These are phyloP conservation scores for Eumacrocentrus americanus DNA, from an alignment of 2,888 invertebrate genomes.

Conservation along the genomic window DNA sequence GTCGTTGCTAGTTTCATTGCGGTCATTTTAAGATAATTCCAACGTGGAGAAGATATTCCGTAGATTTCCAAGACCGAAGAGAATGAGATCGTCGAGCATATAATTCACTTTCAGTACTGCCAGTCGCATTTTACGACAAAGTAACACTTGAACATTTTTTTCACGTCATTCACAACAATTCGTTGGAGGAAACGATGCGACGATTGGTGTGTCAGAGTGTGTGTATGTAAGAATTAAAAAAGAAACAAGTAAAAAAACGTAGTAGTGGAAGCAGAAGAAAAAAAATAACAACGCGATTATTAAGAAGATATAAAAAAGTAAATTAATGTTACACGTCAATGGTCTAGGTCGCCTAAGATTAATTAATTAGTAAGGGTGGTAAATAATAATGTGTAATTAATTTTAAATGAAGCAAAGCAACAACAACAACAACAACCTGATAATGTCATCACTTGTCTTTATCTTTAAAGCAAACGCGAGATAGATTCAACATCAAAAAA, in stretches of 20 bases:
- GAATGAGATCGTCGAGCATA: conserved; percentile 30
- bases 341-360: conserved; percentile 33
- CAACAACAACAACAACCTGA: too few species aligned
- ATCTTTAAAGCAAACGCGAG: not conserved
- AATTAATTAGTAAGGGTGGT: conserved; percentile 24
- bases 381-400: conserved; percentile 31
- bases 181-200: too few species aligned
- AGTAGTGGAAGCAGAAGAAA: not conserved
- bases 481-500: not conserved
- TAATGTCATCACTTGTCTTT: conserved; percentile 13
- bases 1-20: conserved; percentile 46
- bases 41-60: conserved; percentile 13
- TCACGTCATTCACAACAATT: conserved; percentile 42
- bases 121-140: conserved; percentile 51
- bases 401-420: conserved; percentile 12
- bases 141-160: conserved; percentile 40
- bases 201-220: too few species aligned
- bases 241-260: not conserved
- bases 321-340: conserved; percentile 31
- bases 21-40: conserved; percentile 8
- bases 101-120: conserved; percentile 51
- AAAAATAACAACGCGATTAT: conserved; percentile 11
- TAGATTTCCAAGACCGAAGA: conserved; percentile 11
- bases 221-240: too few species aligned
- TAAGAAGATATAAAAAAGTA: not conserved